A percentile compares a stretch with the other conserved stretches of the same genome.
Conservation (phyloP, 2,797 vertebrate species). For the Lepus oiostolus region DNA sequence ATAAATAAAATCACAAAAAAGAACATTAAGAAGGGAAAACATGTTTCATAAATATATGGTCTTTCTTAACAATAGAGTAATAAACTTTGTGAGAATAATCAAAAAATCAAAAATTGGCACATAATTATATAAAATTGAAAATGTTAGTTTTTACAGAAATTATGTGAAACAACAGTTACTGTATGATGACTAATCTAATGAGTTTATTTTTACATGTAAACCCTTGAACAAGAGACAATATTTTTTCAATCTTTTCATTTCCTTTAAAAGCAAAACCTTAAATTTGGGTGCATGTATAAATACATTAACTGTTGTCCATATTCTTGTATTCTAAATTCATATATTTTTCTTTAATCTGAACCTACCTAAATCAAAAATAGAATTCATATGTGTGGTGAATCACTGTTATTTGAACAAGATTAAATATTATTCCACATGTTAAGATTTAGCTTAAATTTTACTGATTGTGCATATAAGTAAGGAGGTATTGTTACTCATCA, state of each 20-base stretch:
- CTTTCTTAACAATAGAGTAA: conserved; percentile 51
- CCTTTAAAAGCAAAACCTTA: conserved; percentile 54
- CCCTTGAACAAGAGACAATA: neutral
- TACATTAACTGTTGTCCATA: neutral
- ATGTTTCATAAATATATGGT: neutral
- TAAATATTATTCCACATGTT: conserved; percentile 7
- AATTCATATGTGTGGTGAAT: neutral
- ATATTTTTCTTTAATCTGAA: conserved; percentile 38
- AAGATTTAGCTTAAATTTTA: conserved; percentile 41
- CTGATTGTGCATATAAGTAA: neutral
- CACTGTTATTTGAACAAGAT: neutral
- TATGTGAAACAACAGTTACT: conserved; percentile 22
- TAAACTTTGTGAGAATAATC: conserved; percentile 38
- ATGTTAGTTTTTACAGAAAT: conserved; percentile 54
- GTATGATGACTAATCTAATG: neutral
- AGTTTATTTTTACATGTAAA: neutral
- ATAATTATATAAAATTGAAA: conserved; percentile 35
- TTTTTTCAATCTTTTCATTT: conserved; percentile 11
- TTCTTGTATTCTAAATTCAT: neutral
- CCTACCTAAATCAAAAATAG: neutral
- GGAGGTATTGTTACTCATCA: neutral
- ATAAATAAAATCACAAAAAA: neutral
- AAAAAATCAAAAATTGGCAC: conserved; percentile 40
- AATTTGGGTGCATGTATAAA: neutral
- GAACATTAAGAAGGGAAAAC: conserved; percentile 49